A percentile compares a stretch with the other conserved stretches of the same genome.
Evolutionary conservation across 2,113 vertebrate genomes (phyloP).

Genomic region (Zonotrichia leucophrys): DNA sequence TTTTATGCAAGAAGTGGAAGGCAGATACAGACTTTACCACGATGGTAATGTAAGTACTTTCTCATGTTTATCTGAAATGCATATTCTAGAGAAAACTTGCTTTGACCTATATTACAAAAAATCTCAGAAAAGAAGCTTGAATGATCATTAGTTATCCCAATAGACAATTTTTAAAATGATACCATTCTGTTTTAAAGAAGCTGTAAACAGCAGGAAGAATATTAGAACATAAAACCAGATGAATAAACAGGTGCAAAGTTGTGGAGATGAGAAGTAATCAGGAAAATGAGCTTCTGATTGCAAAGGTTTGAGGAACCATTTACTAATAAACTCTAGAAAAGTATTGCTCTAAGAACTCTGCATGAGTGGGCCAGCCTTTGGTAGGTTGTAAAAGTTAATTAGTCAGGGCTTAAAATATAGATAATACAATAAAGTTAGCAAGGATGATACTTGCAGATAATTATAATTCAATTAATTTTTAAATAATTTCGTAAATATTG

Average conservation of each 20-base stretch:
- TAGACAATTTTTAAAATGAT: neutral
- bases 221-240: neutral
- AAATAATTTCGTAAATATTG: neutral
- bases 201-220: neutral
- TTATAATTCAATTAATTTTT: neutral
- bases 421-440: neutral
- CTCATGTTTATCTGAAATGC: neutral
- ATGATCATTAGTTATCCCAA: neutral
- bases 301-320: neutral
- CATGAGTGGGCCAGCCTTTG: neutral
- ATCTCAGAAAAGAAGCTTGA: neutral
- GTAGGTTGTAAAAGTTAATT: neutral
- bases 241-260: rapidly evolving
- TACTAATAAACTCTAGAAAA: neutral
- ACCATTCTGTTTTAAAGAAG: neutral
- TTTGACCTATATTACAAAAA: neutral
- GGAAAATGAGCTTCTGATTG: neutral
- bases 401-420: neutral
- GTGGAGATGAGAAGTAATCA: neutral
- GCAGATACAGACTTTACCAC: neutral
- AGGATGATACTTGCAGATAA: neutral
- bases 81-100: neutral
- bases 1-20: neutral
- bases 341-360: rapidly evolving
- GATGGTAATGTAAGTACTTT: neutral